Evolutionary conservation across 2,888 invertebrate species (phyloP), one percentile per base, ranked within the genome.

Genomic region (Tanypteryx hageni): DNA sequence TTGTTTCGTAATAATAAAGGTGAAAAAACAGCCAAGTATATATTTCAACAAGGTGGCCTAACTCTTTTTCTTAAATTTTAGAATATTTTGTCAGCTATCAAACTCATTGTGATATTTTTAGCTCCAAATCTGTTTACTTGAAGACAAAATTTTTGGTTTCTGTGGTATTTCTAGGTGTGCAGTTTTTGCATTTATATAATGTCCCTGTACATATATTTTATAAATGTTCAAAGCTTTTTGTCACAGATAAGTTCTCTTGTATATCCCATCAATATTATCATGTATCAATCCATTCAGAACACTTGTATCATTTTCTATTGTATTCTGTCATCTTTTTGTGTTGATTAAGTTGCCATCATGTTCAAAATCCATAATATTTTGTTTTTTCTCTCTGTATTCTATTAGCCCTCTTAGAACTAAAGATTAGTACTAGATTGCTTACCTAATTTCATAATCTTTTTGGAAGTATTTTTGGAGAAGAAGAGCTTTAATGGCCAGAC

Each of bases 381-480:
- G 22, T 76, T 18, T 18, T 68, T 4, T 10, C 10, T 76, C 10
- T 76, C 14, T 76, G 4, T 64, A 64, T 64, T 16, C 16, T 16
- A 16, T 76, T 16, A 76, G 76, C 27, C 1, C 76, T 27, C 64
- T 16, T 16, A 4, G n/a, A 27, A 14, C 22, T 57, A 31, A 18
- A 64, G 44, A 44, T 44, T 44, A 44, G 44, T 44, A 44, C 44
- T 44, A 44, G 44, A 44, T 44, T 44, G 44, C 44, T 44, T 44
- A 44, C 44, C 16, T 68, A 93, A 7, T 83, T 81, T 92, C 56
- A 22, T 31, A 76, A 31, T 92, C 16, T 92, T 92, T 93, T 93
- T 93, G 93, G 86, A 95, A 99, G 99, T 98, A 97, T 95, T 99
- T 97, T 95, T 99, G 99, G 98, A 96, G 99, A 94, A 96, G 99